These are phyloP conservation scores for Chrysomela aeneicollis DNA, from an alignment of 2,888 invertebrate species.

Conservation along the genomic window DNA sequence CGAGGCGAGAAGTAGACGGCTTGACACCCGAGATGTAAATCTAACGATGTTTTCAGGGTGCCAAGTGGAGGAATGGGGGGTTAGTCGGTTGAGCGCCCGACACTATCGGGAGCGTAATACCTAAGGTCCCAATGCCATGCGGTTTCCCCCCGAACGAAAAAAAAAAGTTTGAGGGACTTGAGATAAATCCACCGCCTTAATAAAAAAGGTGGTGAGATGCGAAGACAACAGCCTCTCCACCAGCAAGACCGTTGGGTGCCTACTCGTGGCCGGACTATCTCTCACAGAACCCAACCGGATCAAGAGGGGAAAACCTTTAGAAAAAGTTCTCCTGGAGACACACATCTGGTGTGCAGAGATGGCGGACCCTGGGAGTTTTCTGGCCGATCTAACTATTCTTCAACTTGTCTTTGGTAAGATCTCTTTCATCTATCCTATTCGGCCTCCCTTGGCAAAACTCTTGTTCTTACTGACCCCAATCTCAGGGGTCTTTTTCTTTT, in stretches of 20 bases:
- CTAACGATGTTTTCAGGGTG: too few species aligned
- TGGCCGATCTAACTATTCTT: background rate
- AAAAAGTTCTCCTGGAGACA: slow-evolving; percentile 1
- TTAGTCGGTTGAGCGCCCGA: too few species aligned
- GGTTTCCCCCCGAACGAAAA: too few species aligned
- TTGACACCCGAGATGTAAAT: too few species aligned
- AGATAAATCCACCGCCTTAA: background rate
- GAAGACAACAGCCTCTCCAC: slow-evolving; percentile 4
- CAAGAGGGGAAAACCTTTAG: background rate
- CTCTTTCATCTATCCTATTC: background rate
- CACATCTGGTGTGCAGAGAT: slow-evolving; percentile 10
- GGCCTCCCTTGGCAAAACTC: slow-evolving; percentile 4
- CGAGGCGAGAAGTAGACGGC: too few species aligned
- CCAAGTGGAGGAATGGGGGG: too few species aligned
- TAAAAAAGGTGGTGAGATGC: slow-evolving; percentile 1
- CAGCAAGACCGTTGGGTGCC: slow-evolving; percentile 9
- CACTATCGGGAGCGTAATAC: too few species aligned
- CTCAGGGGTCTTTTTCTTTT: background rate
- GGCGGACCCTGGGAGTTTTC: slow-evolving; percentile 4
- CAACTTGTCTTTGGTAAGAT: background rate
- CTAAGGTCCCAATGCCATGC: too few species aligned
- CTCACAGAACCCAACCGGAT: slow-evolving; percentile 12
- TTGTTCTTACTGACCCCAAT: background rate
- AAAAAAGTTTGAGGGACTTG: background rate
- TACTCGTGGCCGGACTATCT: slow-evolving; percentile 6